Base-by-base conservation (phyloP, 2,797 vertebrate genomes). In the Protonibea diacanthus region DNA sequence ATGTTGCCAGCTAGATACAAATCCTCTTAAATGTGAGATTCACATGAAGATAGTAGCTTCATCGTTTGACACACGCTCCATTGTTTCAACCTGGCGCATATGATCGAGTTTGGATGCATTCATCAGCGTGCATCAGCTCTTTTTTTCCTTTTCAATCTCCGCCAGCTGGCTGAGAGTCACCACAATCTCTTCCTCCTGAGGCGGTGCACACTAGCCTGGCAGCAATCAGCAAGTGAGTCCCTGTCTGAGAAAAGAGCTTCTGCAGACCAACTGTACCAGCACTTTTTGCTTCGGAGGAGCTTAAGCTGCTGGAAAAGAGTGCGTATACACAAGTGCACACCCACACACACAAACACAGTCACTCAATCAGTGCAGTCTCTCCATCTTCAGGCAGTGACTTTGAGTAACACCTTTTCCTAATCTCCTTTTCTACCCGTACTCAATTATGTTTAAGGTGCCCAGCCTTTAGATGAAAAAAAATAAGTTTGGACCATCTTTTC, bases 251-350 rank as follows among this genome's bases (percentile, higher is more conserved):
- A 91, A 92, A 88, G 71, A 27, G 93, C 93, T 82, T 69, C 10
- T 48, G 97, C 97, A 18, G 92, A 96, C 57, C 89, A 86, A 52
- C 90, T 97, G 38, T 88, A 95, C 86, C 93, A 81, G 65, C 87
- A 74, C 6, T 79, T 82, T 0, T 56, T 99, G 84, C 95, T 98
- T 59, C 94, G 88, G 83, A 88, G 88, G 79, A 87, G 92, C 84
- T 89, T 97, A 76, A 87, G 63, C 83, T 93, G 84, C 84, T 99
- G 97, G 98, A 89, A 93, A 65, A 95, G 92, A 94, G 97, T 99
- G 84, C 58, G 92, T 85, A 78, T 21, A n/a, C 23, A 64, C 71
- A n/a, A 42, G 25, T 33, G 38, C 40, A 47, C 61, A 51, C 53
- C 55, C 44, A 72, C 25, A 69, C n/a, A 38, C 61, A 51, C 13